Evolutionary conservation across 1,140 invertebrate species (phyloP).

Genomic region (Drosophila pandora): DNA sequence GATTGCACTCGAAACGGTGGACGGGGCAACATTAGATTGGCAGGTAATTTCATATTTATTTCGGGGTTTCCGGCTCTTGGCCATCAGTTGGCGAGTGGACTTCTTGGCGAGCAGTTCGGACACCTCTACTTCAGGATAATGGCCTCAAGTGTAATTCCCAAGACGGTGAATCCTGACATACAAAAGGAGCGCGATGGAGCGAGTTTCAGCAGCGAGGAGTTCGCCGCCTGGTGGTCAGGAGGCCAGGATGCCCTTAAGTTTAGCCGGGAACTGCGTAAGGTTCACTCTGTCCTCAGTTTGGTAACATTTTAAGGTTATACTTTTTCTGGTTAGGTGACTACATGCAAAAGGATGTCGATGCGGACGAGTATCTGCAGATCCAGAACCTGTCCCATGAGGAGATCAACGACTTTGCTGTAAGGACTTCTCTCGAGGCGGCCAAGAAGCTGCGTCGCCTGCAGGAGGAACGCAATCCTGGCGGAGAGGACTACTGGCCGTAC

Average conservation of each 20-base stretch:
- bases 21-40: neutral
- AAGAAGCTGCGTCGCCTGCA: constrained; percentile 89
- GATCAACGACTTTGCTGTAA: constrained; percentile 55
- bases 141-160: constrained; percentile 38
- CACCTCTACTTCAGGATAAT: neutral
- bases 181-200: constrained; percentile 89
- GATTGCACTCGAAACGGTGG: constrained; percentile 4
- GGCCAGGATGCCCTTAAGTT: constrained; percentile 88
- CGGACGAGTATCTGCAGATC: constrained; percentile 21
- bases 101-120: constrained; percentile 11
- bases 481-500: constrained; percentile 88
- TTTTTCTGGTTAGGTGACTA: constrained; percentile 37
- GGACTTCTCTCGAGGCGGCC: constrained; percentile 89
- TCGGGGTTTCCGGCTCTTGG: neutral
- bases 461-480: constrained; percentile 87
- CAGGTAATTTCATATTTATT: constrained; percentile 20
- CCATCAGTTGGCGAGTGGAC: constrained; percentile 6
- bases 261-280: constrained; percentile 77
- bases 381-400: constrained; percentile 65
- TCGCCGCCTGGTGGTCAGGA: constrained; percentile 92
- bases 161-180: constrained; percentile 86
- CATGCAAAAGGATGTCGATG: constrained; percentile 48
- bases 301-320: constrained; percentile 7
- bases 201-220: constrained; percentile 89
- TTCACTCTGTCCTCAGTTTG: constrained; percentile 4